phyloP scores from a whole-genome alignment of 1,140 invertebrate species.

The Dendrolimus kikuchii region DNA sequence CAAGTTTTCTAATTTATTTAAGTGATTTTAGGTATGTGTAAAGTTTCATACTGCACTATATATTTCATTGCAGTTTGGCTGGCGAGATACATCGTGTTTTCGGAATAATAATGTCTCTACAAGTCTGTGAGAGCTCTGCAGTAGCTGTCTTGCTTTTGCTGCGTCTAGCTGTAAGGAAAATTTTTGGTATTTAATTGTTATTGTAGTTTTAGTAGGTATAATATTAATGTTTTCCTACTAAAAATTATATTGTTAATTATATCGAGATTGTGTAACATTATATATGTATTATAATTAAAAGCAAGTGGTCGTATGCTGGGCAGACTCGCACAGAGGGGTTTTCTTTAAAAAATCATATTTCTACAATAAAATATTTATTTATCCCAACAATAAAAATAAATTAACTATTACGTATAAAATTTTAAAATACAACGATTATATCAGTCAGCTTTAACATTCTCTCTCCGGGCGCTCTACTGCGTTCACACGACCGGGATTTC shows the following conservation, averaged over 20 bases:
- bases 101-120: constrained; percentile 61
- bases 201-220: not conserved
- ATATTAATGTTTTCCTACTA: not conserved
- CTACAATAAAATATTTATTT: too few species aligned
- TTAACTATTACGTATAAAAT: too few species aligned
- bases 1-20: constrained; percentile 1
- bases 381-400: too few species aligned
- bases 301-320: too few species aligned
- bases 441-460: too few species aligned
- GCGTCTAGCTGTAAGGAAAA: constrained; percentile 47
- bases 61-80: constrained; percentile 35
- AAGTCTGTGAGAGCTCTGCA: constrained; percentile 63
- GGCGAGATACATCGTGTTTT: constrained; percentile 58
- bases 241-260: not conserved
- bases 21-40: not conserved
- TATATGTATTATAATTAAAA: too few species aligned
- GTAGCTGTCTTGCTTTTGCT: constrained; percentile 57
- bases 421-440: too few species aligned
- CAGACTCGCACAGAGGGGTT: too few species aligned
- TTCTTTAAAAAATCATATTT: too few species aligned
- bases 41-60: constrained; percentile 1
- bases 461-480: too few species aligned
- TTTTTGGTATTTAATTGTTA: constrained; percentile 1
- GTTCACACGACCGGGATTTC: too few species aligned
- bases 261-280: too few species aligned